phyloP scores from a whole-genome alignment of 2,888 invertebrate species.

The Osmoderma eremita region DNA sequence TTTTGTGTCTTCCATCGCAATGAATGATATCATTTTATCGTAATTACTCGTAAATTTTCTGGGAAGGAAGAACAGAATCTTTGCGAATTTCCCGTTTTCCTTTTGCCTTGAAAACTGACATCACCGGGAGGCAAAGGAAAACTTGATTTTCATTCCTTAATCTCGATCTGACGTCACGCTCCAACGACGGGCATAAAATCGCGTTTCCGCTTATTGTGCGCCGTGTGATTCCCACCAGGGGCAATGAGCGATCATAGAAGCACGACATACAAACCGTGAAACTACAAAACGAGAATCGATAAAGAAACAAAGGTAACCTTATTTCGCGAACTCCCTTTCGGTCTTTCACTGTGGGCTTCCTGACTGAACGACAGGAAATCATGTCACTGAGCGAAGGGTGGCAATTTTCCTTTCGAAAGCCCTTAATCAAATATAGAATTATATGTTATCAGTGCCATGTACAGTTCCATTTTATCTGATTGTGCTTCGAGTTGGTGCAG shows the following conservation, averaged over 20 bases:
- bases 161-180: background rate
- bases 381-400: slow-evolving; percentile 9
- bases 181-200: slow-evolving; percentile 3
- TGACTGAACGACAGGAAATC: slow-evolving; percentile 13
- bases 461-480: slow-evolving; percentile 1
- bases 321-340: slow-evolving; percentile 12
- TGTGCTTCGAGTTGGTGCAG: too few relatives aligned
- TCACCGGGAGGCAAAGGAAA: too few relatives aligned
- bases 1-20: background rate
- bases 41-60: background rate
- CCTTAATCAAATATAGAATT: slow-evolving; percentile 44
- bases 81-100: too few relatives aligned
- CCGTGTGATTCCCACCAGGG: background rate
- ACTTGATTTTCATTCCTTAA: too few relatives aligned
- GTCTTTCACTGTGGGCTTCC: slow-evolving; percentile 20
- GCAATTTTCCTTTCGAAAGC: slow-evolving; percentile 45
- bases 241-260: slow-evolving; percentile 5
- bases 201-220: slow-evolving; percentile 2
- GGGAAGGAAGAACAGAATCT: too few relatives aligned
- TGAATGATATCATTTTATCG: background rate
- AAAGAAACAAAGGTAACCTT: slow-evolving; percentile 27
- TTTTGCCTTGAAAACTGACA: too few relatives aligned
- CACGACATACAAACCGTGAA: slow-evolving; percentile 1
- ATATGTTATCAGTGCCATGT: slow-evolving; percentile 13
- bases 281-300: slow-evolving; percentile 18